Evolutionary conservation across 2,113 vertebrate genomes (phyloP).

Genomic region (Chascanopsetta lugubris): DNA sequence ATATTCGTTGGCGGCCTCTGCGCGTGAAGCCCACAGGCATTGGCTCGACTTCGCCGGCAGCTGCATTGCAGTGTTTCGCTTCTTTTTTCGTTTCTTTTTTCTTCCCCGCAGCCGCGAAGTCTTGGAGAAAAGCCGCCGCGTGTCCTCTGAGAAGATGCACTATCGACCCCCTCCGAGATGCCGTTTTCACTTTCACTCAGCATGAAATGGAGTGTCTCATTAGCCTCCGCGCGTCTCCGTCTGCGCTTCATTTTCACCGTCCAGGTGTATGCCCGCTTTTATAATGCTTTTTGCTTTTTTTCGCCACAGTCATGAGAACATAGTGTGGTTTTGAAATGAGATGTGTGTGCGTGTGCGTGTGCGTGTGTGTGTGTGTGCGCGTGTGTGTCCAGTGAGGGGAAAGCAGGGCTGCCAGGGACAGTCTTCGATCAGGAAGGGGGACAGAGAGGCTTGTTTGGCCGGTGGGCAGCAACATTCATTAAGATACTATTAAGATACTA

Average conservation of each 20-base stretch:
- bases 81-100: slow-evolving; percentile 1
- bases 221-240: slow-evolving; percentile 22
- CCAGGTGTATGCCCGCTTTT: slow-evolving; percentile 13
- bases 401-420: slow-evolving; percentile 2
- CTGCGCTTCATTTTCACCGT: neutral
- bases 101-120: neutral
- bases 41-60: slow-evolving; percentile 45
- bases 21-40: slow-evolving; percentile 42
- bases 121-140: slow-evolving; percentile 31
- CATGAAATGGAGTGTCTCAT: slow-evolving; percentile 60
- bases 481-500: slow-evolving; percentile 78
- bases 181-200: slow-evolving; percentile 65
- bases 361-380: too few relatives aligned
- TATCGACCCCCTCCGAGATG: slow-evolving; percentile 60
- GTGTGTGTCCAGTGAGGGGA: too few relatives aligned
- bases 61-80: slow-evolving; percentile 68
- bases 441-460: slow-evolving; percentile 60
- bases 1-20: slow-evolving; percentile 47
- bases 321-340: slow-evolving; percentile 5
- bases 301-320: neutral
- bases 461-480: slow-evolving; percentile 72
- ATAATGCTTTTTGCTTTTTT: too few relatives aligned
- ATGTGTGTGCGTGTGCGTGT: too few relatives aligned
- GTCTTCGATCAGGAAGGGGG: slow-evolving; percentile 9
- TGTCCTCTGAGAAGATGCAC: slow-evolving; percentile 60